Percentiles rank a stretch among this genome's conserved stretches.
Conservation (phyloP, 2,888 invertebrate genomes). For the Ceramica pisi region DNA sequence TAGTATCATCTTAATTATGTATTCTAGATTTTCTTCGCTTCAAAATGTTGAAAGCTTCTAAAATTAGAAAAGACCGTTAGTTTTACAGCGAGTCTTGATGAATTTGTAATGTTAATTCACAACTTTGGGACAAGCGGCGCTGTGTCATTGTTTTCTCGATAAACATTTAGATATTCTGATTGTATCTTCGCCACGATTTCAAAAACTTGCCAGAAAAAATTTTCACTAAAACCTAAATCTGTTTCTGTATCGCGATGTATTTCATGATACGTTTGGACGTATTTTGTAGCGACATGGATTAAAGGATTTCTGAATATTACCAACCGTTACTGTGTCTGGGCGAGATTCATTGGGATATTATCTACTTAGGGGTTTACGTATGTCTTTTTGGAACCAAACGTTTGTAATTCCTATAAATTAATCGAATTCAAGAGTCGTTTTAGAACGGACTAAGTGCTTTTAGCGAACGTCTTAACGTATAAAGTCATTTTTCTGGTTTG, state of each 20-base stretch:
- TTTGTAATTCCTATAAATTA: slow-evolving; percentile 47
- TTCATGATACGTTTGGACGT: slow-evolving; percentile 45
- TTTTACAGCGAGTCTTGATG: slow-evolving; percentile 44
- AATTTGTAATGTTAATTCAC: slow-evolving; percentile 54
- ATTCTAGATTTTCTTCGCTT: slow-evolving; percentile 12
- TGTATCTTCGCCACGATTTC: slow-evolving; percentile 22
- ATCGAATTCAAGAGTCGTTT: slow-evolving; percentile 34
- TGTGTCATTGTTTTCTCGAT: slow-evolving; percentile 32
- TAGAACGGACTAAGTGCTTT: slow-evolving; percentile 14
- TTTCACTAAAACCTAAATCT: slow-evolving; percentile 32
- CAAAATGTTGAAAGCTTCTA: slow-evolving; percentile 18
- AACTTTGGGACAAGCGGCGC: slow-evolving; percentile 20
- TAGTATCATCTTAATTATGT: background rate
- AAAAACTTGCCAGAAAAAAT: slow-evolving; percentile 29
- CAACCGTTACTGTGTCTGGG: slow-evolving; percentile 36
- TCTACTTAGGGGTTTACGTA: slow-evolving; percentile 45
- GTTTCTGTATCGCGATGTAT: slow-evolving; percentile 32
- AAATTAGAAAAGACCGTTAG: slow-evolving; percentile 48
- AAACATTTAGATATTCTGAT: slow-evolving; percentile 33
- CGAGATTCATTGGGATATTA: slow-evolving; percentile 59
- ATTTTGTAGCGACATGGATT: slow-evolving; percentile 50
- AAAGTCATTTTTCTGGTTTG: background rate
- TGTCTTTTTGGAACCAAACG: slow-evolving; percentile 47
- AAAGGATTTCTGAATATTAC: slow-evolving; percentile 59
- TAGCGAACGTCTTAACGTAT: slow-evolving; percentile 2